Evolutionary conservation across 2,797 vertebrate species (phyloP).

Genomic region (Triplophysa bombifrons): DNA sequence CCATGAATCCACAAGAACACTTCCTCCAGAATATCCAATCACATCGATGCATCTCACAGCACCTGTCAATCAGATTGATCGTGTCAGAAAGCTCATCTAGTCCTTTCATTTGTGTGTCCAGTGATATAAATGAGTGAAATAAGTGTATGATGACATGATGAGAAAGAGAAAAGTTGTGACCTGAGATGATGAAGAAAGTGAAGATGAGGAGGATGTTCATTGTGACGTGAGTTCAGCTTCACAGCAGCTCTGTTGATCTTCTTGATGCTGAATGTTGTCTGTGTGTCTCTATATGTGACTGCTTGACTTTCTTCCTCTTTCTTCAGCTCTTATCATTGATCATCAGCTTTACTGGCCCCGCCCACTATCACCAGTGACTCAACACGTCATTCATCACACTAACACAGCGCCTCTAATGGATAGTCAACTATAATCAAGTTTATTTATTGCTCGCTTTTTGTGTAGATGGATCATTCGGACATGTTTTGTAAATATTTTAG

Average conservation of each 20-base stretch:
- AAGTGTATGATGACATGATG: neutral
- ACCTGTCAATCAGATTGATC: constrained; percentile 8
- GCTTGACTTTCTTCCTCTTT: neutral
- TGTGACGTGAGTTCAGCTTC: neutral
- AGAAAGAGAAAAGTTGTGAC: neutral
- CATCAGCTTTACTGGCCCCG: neutral
- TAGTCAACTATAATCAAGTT: too few species aligned
- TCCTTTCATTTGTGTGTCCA: neutral
- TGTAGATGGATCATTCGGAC: too few species aligned
- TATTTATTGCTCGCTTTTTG: too few species aligned
- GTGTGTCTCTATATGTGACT: neutral
- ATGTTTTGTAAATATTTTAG: too few species aligned
- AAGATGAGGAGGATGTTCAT: constrained; percentile 23
- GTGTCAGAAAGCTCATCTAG: neutral
- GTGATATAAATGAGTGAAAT: neutral
- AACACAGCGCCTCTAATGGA: too few species aligned
- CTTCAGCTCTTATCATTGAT: neutral
- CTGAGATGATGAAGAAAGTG: constrained; percentile 22
- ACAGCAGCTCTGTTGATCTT: neutral
- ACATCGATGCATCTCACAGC: neutral
- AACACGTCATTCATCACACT: too few species aligned
- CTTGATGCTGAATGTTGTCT: neutral
- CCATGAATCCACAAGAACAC: neutral
- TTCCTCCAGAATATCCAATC: constrained; percentile 8
- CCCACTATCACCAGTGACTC: neutral